These are phyloP conservation scores for Drosophila nigrodunni DNA, from an alignment of 1,140 invertebrate genomes.

Conservation along the genomic window DNA sequence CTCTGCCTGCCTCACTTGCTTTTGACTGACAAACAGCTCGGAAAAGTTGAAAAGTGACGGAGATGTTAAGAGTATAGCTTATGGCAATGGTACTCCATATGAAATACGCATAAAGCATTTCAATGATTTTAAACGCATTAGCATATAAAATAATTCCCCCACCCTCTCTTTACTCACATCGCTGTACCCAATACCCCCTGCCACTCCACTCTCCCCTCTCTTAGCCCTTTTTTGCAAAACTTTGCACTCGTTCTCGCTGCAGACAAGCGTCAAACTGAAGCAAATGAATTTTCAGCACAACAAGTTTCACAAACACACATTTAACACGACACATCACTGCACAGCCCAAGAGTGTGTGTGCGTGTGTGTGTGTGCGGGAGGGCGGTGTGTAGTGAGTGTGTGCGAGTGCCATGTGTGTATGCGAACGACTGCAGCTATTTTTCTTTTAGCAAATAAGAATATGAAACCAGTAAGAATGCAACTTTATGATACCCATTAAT, in stretches of 20 bases:
- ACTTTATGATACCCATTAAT: too few relatives aligned
- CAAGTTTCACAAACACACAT: conserved; percentile 51
- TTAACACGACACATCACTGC: conserved; percentile 2
- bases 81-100: conserved; percentile 4
- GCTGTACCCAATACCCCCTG: background rate
- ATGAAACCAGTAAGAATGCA: too few relatives aligned
- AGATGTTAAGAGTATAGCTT: conserved; percentile 1
- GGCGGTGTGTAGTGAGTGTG: background rate
- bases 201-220: too few relatives aligned
- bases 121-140: conserved; percentile 74
- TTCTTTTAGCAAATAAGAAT: conserved; percentile 13
- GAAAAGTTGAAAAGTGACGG: conserved; percentile 31
- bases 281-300: conserved; percentile 50
- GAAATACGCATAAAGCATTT: conserved; percentile 49
- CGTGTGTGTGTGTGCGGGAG: background rate
- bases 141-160: conserved; percentile 56
- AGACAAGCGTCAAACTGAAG: conserved; percentile 24
- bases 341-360: background rate
- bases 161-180: background rate
- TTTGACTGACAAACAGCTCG: conserved; percentile 40
- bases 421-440: conserved; percentile 18
- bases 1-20: background rate
- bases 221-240: too few relatives aligned
- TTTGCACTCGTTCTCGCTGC: background rate
- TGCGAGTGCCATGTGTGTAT: background rate